Conservation (phyloP, 2,797 vertebrate species). For the Danio tinwini region DNA sequence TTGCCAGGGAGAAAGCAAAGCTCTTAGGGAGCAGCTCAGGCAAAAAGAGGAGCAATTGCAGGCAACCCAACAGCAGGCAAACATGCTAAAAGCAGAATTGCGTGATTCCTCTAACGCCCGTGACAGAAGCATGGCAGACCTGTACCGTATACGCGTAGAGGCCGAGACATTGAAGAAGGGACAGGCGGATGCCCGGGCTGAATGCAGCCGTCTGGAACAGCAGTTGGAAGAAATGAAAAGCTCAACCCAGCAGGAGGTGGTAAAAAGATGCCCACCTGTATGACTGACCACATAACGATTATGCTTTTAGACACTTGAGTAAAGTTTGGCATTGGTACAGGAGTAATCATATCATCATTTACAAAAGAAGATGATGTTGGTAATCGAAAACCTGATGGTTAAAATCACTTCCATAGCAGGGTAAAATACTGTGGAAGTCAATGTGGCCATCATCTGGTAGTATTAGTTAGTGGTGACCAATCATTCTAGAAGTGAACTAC, state of each 20-base stretch:
- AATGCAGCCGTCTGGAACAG: constrained; percentile 75
- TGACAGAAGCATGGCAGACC: constrained; percentile 93
- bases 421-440: no score
- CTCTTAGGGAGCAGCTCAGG: constrained; percentile 84
- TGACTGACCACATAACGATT: not conserved
- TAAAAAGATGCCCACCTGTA: constrained; percentile 60
- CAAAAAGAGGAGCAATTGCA: constrained; percentile 95
- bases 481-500: no score
- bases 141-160: constrained; percentile 90
- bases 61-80: constrained; percentile 89
- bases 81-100: constrained; percentile 89
- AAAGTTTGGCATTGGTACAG: not conserved
- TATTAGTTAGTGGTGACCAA: no score
- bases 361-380: no score
- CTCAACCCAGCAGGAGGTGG: constrained; percentile 72
- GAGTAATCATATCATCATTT: no score
- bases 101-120: constrained; percentile 90
- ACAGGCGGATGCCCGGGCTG: constrained; percentile 82
- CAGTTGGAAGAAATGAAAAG: constrained; percentile 78
- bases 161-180: constrained; percentile 87
- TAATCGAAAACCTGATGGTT: no score
- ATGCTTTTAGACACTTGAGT: not conserved
- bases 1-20: constrained; percentile 81
- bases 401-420: no score
- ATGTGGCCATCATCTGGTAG: no score